Evolutionary conservation across 2,888 invertebrate species (phyloP).

Genomic region (Sinohyriopsis cumingii): DNA sequence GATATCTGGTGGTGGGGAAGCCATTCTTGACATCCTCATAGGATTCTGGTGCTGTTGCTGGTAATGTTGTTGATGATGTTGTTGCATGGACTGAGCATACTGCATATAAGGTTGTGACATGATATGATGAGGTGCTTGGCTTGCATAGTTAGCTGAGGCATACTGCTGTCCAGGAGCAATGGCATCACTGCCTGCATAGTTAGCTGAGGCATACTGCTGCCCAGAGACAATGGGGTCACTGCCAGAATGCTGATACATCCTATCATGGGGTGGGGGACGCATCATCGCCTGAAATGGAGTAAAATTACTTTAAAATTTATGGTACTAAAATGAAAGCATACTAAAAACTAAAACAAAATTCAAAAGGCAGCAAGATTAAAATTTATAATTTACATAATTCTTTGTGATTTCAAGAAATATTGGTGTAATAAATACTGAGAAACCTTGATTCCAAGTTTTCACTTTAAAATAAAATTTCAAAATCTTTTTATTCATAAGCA

Average conservation of each 20-base stretch:
- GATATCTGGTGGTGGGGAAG: constrained; percentile 28
- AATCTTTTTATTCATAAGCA: too few relatives aligned
- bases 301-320: neutral
- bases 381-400: too few relatives aligned
- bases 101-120: constrained; percentile 28
- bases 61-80: constrained; percentile 24
- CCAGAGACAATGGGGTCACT: constrained; percentile 19
- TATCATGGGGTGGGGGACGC: constrained; percentile 28
- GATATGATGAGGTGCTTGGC: constrained; percentile 34
- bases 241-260: neutral
- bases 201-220: constrained; percentile 21
- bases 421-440: too few relatives aligned
- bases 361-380: too few relatives aligned
- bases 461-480: too few relatives aligned
- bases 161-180: constrained; percentile 25
- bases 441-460: too few relatives aligned
- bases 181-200: constrained; percentile 19
- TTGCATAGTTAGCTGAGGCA: constrained; percentile 26
- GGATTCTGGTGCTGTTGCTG: constrained; percentile 11
- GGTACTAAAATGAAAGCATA: too few relatives aligned
- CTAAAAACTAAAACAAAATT: too few relatives aligned
- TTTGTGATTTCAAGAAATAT: too few relatives aligned
- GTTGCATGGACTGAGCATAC: constrained; percentile 37
- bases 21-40: constrained; percentile 22
- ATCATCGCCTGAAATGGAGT: constrained; percentile 30